Base-by-base conservation (phyloP, 2,113 vertebrate species). In the Phasianus colchicus region DNA sequence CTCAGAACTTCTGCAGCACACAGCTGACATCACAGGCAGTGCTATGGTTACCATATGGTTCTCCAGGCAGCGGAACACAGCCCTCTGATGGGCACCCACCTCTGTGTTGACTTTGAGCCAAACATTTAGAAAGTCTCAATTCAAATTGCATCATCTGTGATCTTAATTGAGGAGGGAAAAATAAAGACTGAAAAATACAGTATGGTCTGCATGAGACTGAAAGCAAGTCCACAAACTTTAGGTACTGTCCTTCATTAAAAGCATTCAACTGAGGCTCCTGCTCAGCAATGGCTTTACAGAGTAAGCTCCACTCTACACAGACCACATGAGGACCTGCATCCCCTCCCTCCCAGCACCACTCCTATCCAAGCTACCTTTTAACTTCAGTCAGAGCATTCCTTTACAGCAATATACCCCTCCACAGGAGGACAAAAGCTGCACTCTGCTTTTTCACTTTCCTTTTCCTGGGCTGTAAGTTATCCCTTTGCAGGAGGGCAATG, bases 281-380 rank as follows among this genome's bases (percentile, higher is more conserved):
- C 45, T 54, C 2, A 52, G 70, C 32, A 76, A 25, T 3, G 36
- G 50, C 77, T 16, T 38, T 67, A 60, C 36, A 70, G 65, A 47
- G 7, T 1, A 2, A 69, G 48, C 13, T 13, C 42, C 18, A 11
- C 64, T 58, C 50, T 32, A 4, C 13, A 43, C 13, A 15, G 50
- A 14, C 22, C 42, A 57, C 0, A 1, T 4, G 52, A 43, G 40
- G 48, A 71, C 34, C 0, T 15, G 6, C 48, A 45, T 16, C 40
- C 17, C 29, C 38, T 50, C 34, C 47, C 64, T 70, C 38, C 20
- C 54, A 66, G 43, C 45, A 75, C 5, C 20, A 32, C 29, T 84
- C 67, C 43, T 47, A 86, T 30, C 34, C 34, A 79, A 79, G 76
- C 7, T 47, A 27, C 5, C 34, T 38, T 42, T 74, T 45, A 74